phyloP scores from a whole-genome alignment of 2,113 vertebrate species.

The Orthonyx spaldingii region DNA sequence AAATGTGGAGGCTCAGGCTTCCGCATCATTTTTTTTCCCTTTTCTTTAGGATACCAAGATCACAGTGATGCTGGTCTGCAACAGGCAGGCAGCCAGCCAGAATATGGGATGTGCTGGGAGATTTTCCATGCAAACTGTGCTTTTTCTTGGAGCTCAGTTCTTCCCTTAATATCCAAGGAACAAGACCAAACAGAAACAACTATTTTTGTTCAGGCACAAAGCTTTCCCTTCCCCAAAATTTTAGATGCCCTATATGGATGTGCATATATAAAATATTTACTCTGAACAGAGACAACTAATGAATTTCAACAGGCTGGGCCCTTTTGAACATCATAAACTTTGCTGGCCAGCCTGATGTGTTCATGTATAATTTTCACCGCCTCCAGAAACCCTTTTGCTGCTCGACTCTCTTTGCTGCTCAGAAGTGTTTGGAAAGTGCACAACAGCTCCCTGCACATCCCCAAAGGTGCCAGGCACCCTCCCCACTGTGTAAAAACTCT shows the following conservation, averaged over 20 bases:
- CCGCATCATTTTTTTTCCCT: neutral
- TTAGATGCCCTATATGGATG: neutral
- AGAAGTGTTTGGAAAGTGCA: neutral
- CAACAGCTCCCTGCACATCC: neutral
- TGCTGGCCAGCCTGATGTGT: neutral
- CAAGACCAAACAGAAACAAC: neutral
- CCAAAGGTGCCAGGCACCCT: neutral
- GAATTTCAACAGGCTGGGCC: neutral
- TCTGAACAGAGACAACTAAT: neutral
- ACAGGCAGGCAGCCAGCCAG: neutral
- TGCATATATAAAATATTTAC: conserved; percentile 7
- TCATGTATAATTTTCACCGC: neutral
- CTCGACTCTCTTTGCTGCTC: neutral
- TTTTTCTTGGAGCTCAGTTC: neutral
- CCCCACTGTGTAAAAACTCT: neutral
- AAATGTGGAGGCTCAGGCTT: neutral
- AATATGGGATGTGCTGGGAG: neutral
- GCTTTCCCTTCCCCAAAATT: neutral
- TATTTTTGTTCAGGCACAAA: neutral
- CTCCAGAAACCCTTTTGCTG: neutral
- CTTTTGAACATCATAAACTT: neutral
- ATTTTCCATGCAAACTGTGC: neutral
- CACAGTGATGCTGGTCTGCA: neutral
- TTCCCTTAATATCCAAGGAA: neutral
- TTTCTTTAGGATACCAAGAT: neutral